Base-by-base conservation (phyloP, 2,888 invertebrate species). In the Drosophila tanythrix region DNA sequence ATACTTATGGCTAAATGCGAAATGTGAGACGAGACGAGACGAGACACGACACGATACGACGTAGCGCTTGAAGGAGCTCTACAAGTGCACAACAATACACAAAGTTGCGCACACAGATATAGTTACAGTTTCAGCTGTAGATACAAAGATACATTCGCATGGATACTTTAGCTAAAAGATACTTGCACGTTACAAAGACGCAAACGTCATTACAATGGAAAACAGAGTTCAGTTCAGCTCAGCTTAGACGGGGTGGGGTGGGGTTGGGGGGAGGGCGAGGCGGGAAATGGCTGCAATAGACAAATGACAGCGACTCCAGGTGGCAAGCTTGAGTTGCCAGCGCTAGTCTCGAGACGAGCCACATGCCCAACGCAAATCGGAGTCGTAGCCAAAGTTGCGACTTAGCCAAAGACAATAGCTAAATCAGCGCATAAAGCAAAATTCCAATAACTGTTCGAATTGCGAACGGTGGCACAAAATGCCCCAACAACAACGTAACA, bases 141-240 rank as follows among this genome's bases (percentile, higher is more conserved):
- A 82, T 66, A 82, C 84, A 71, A 31, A 46, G 25, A 46, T 38
- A 29, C 38, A 56, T 27, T n/a, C 27, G 36, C 15, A 40, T 25
- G 15, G 8, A 46, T 15, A 46, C 46, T 15, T 74, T 61, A 76
- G 81, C 81, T 74, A 74, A 72, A 79, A 79, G 78, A 76, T 76
- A 79, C 78, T 72, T 65, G 60, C 68, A 65, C 60, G 65, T 60
- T 53, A 67, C 62, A 59, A 55, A 81, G 83, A 83, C 83, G 83
- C 79, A 86, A 86, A 86, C 81, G 65, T 81, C 83, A 81, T 82
- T 79, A 76, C 79, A 76, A 67, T 64, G 62, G 51, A 65, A 75
- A 29, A 29, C 56, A 29, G 18, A 40, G 48, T 21, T 18, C n/a
- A 38, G 51, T 25, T 56, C 11, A 35, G 53, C 27, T 38, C 11